Evolutionary conservation across 2,888 invertebrate genomes (phyloP).

Genomic region (Eilema depressum): DNA sequence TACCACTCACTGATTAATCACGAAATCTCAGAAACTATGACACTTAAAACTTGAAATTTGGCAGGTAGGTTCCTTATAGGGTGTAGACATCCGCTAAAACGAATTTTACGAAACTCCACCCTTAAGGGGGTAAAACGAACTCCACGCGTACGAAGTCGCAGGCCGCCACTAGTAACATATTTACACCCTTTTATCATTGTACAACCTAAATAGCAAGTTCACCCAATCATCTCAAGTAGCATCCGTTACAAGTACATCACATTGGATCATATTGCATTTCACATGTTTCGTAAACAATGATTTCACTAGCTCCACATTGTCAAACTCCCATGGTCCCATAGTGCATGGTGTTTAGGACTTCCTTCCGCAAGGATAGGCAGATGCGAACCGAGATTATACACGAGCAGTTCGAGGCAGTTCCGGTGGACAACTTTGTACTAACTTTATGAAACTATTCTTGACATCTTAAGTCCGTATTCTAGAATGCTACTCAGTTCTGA

Average conservation of each 20-base stretch:
- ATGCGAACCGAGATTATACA: neutral
- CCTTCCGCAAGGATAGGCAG: slow-evolving; percentile 2
- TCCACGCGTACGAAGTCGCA: too few species aligned
- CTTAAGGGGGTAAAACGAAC: too few species aligned
- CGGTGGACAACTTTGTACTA: neutral
- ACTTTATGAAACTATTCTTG: neutral
- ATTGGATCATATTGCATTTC: neutral
- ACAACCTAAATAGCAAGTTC: neutral
- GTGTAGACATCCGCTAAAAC: too few species aligned
- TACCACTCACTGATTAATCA: too few species aligned
- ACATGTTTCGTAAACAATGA: neutral
- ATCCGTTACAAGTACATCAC: neutral
- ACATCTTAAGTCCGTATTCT: neutral
- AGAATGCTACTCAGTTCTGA: too few species aligned
- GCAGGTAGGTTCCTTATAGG: too few species aligned
- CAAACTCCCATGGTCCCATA: neutral
- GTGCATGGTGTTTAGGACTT: neutral
- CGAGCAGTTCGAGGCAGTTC: neutral
- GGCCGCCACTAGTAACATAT: too few species aligned
- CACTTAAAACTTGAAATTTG: too few species aligned
- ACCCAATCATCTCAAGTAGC: neutral
- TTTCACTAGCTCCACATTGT: neutral
- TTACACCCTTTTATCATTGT: too few species aligned
- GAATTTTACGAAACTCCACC: too few species aligned
- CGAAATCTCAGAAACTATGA: too few species aligned